These are phyloP conservation scores for Marasmarcha lunaedactyla DNA, from an alignment of 2,888 invertebrate genomes.

Conservation along the genomic window DNA sequence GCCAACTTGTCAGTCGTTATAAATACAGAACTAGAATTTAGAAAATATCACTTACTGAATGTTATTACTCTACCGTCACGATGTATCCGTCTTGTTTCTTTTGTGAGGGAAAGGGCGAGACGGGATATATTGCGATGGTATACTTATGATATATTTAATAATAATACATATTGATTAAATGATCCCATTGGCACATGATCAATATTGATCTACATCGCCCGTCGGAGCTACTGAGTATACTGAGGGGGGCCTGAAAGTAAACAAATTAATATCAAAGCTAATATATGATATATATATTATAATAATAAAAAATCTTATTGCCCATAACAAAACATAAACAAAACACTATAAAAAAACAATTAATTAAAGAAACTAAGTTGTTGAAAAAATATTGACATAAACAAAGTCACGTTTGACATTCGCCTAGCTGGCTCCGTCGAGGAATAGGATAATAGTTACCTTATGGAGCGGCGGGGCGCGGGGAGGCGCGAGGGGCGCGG, in stretches of 20 bases:
- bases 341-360: no score
- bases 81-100: no score
- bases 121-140: background rate
- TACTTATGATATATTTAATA: conserved; percentile 19
- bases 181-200: conserved; percentile 23
- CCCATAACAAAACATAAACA: no score
- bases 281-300: no score
- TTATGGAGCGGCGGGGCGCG: conserved; percentile 38
- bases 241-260: conserved; percentile 47
- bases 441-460: no score
- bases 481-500: conserved; percentile 52
- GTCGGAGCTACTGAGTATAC: conserved; percentile 55
- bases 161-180: conserved; percentile 11
- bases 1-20: conserved; percentile 4
- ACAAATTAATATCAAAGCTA: no score
- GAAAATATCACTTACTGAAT: background rate
- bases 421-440: no score
- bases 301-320: no score
- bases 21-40: conserved; percentile 3
- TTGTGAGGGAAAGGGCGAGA: background rate
- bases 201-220: conserved; percentile 52
- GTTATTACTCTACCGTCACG: background rate
- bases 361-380: no score
- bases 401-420: no score
- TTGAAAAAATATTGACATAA: no score